Conservation (phyloP, 2,888 invertebrate genomes). For the Tetropium fuscum region DNA sequence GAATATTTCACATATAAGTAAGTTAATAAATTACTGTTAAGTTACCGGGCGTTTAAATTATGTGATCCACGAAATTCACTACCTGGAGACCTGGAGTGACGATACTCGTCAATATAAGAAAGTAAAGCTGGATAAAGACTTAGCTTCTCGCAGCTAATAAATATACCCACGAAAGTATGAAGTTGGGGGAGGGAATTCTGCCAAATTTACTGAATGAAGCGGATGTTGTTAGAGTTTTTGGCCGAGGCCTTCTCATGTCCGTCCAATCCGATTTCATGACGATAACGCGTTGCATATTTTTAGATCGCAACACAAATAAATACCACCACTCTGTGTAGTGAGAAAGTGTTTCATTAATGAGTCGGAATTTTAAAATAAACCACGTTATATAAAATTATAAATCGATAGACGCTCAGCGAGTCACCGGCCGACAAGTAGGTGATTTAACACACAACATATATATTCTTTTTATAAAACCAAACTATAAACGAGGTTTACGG, state of each 20-base stretch:
- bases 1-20: too few relatives aligned
- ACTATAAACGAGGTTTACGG: too few relatives aligned
- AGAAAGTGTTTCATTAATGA: constrained; percentile 19
- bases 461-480: too few relatives aligned
- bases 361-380: constrained; percentile 19
- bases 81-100: too few relatives aligned
- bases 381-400: constrained; percentile 16
- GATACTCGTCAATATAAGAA: too few relatives aligned
- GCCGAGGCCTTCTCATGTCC: constrained; percentile 9
- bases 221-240: constrained; percentile 20
- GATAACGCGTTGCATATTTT: constrained; percentile 13
- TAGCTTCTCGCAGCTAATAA: too few relatives aligned
- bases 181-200: too few relatives aligned
- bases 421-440: background rate
- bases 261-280: constrained; percentile 17
- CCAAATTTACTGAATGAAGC: constrained; percentile 22
- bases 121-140: too few relatives aligned
- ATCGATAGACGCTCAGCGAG: constrained; percentile 7
- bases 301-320: constrained; percentile 9
- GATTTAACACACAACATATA: background rate
- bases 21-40: too few relatives aligned
- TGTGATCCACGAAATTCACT: too few relatives aligned
- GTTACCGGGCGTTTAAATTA: too few relatives aligned
- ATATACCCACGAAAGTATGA: too few relatives aligned
- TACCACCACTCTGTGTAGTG: constrained; percentile 8